Base-by-base conservation (phyloP, 1,140 invertebrate genomes). In the Lithobius niger region DNA sequence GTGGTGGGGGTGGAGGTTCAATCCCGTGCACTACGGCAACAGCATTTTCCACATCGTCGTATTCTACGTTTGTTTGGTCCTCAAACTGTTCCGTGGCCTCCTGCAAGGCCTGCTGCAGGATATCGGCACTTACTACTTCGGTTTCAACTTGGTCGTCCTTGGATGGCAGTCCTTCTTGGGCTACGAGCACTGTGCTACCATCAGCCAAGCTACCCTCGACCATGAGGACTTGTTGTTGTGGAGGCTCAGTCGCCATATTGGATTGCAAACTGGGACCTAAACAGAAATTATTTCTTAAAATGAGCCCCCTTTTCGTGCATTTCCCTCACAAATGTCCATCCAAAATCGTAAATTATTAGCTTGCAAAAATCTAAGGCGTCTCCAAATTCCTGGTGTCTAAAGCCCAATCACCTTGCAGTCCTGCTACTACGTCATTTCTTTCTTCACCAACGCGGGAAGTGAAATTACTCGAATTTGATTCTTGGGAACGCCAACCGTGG, bases 81-180 rank as follows among this genome's bases (percentile, higher is more conserved):
- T 56, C 58, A 26, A 57, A 51, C 43, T 36, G 26, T 21, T 43
- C 60, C 13, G 65, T 60, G 25, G 68, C 66, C 57, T 71, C 69
- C 28, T 63, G 65, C 15, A 74, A 58, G 19, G 69, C 69, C 59
- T 69, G 65, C 27, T 70, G 67, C 42, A 74, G 59, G 36, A 73
- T 66, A 60, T 73, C 72, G 43, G 67, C 66, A 60, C 57, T 64
- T 15, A 66, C 56, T 54, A 57, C 54, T 50, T 54, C 57, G 27
- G 51, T 53, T 19, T 56, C 47, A n/a, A 27, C 54, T 25, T 27
- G 49, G 18, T 31, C 16, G 4, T 51, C 49, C 3, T 31, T 51
- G 36, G 36, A n/a, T n/a, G 36, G 36, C n/a, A n/a, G n/a, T n/a
- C n/a, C n/a, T n/a, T n/a, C n/a, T 48, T 48, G 10, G 10, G n/a